These are phyloP conservation scores for Sternotherus odoratus DNA, from an alignment of 2,797 vertebrate species.

Conservation along the genomic window DNA sequence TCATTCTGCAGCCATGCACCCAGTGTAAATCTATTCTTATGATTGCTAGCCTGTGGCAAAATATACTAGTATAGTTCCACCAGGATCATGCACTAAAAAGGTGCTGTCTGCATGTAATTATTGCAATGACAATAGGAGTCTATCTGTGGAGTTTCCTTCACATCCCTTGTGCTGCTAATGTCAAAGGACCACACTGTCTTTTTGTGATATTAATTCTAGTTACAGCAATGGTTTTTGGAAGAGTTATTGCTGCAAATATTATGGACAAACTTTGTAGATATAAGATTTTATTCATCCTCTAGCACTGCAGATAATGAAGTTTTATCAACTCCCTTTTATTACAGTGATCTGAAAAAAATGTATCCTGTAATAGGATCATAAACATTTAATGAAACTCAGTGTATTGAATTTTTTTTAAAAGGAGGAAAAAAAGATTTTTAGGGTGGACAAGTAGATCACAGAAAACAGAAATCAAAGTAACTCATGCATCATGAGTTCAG, in stretches of 20 bases:
- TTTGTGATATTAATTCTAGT: conserved; percentile 62
- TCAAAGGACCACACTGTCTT: conserved; percentile 52
- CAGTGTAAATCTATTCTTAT: background rate
- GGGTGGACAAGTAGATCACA: conserved; percentile 54
- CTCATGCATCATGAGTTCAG: conserved; percentile 18
- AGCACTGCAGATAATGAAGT: conserved; percentile 80
- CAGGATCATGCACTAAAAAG: background rate
- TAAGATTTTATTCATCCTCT: conserved; percentile 79
- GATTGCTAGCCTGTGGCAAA: background rate
- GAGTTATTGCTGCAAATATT: conserved; percentile 72
- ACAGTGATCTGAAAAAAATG: conserved; percentile 76
- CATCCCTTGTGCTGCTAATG: conserved; percentile 32
- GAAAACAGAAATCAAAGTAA: conserved; percentile 62
- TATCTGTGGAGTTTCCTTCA: conserved; percentile 61
- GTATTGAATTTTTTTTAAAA: conserved; percentile 66
- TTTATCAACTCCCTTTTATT: conserved; percentile 84
- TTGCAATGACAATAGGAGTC: conserved; percentile 58
- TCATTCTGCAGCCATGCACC: background rate
- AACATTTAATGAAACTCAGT: conserved; percentile 81
- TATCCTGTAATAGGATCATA: conserved; percentile 81
- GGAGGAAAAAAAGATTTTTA: conserved; percentile 19
- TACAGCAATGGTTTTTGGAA: conserved; percentile 56
- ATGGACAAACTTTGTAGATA: conserved; percentile 76
- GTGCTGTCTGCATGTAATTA: conserved; percentile 24
- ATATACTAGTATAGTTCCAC: accelerated